Base-by-base conservation (phyloP, 2,888 invertebrate genomes). In the Charanyca ferruginea region DNA sequence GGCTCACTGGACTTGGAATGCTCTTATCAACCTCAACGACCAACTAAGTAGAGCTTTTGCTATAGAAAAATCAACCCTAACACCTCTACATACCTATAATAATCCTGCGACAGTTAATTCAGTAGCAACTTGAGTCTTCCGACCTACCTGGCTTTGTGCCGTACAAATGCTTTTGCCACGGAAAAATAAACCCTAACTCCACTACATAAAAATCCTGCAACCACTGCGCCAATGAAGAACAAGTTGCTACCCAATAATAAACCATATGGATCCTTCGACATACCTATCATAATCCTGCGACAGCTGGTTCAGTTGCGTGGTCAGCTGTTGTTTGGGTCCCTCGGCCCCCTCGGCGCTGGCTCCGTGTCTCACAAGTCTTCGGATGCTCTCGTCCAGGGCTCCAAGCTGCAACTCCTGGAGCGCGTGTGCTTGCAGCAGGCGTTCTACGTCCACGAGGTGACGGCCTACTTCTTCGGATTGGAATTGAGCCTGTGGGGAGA, bases 391-490 rank as follows among this genome's bases (percentile, higher is more conserved):
- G 18, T 98, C 98, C 67, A 99, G 96, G 0, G 98, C 98, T 3
- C 98, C 98, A 0, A 99, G 97, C 92, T 99, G 98, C 69, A 99
- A 94, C 90, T 99, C 99, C 83, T 98, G 98, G 51, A 99, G 95
- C 18, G 98, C 98, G 92, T 99, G 99, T 72, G 99, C 98, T 84
- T 99, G 99, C 62, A 99, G 94, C 47, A 99, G 95, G 77, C 99
- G 99, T 90, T 99, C 99, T 9, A 99, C 99, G 42, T 98, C 99
- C 71, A 99, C 96, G 57, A 99, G 95, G 95, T 99, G 99, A 0
- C 98, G 98, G 0, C 99, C 99, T 4, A 98, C 98, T 88, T 99
- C 99, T 59, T 97, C 98, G 0, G 98, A 98, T 70, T 97, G 96
- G 91, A 98, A 97, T 80, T 97, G 96, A 0, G 96, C 91, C 97